Percentiles rank a stretch among this genome's conserved stretches.
phyloP scores from a whole-genome alignment of 2,113 vertebrate species.

The Petromus typicus region DNA sequence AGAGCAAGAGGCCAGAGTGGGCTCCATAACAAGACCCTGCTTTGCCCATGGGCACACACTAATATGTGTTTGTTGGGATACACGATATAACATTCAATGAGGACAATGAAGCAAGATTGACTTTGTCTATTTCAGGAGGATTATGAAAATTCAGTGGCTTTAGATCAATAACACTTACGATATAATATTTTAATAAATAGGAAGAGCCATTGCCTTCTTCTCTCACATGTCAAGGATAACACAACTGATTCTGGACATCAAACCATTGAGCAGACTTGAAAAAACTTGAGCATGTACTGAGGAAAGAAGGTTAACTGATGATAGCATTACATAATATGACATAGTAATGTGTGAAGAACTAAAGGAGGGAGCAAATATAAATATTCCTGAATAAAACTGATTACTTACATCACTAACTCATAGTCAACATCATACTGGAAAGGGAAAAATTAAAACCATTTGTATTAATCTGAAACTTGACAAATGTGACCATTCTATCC shows the following conservation, averaged over 20 bases:
- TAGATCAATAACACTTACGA: not conserved
- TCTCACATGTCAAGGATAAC: not conserved
- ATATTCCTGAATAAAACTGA: not conserved
- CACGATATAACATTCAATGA: not conserved
- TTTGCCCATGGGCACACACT: not conserved
- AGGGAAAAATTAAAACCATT: not conserved
- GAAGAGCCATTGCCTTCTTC: not conserved
- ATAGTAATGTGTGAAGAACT: not conserved
- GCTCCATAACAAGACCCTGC: not conserved
- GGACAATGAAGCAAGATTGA: not conserved
- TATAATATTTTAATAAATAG: not conserved
- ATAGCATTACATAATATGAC: too few species aligned
- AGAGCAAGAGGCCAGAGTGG: not conserved
- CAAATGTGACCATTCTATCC: not conserved
- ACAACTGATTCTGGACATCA: not conserved
- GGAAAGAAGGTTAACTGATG: too few species aligned
- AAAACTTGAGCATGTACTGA: not conserved
- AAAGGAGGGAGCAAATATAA: not conserved
- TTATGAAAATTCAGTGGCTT: not conserved
- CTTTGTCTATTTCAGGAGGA: conserved; percentile 21
- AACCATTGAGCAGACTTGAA: not conserved
- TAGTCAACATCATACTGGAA: not conserved
- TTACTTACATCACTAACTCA: not conserved
- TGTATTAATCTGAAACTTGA: not conserved
- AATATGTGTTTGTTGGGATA: not conserved